Conservation (phyloP, 1,140 invertebrate species). For the Aphidius gifuensis region DNA sequence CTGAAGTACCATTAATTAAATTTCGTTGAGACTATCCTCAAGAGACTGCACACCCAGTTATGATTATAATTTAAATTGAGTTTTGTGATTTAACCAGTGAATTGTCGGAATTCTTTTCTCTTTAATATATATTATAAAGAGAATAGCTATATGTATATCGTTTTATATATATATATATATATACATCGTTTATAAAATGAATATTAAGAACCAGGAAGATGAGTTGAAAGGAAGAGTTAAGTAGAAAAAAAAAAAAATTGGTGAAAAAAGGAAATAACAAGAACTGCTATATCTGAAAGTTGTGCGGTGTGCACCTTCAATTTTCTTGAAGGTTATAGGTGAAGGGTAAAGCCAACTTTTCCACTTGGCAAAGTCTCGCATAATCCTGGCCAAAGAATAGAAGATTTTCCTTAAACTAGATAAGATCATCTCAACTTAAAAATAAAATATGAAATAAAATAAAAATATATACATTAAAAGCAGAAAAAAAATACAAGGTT, state of each 20-base stretch:
- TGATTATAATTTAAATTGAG: slow-evolving; percentile 42
- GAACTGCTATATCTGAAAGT: slow-evolving; percentile 14
- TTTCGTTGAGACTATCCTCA: slow-evolving; percentile 19
- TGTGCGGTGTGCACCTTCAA: slow-evolving; percentile 4
- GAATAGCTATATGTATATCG: no score
- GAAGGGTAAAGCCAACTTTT: slow-evolving; percentile 1
- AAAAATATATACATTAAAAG: no score
- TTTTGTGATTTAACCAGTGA: slow-evolving; percentile 29
- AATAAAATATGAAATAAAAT: not conserved
- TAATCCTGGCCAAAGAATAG: slow-evolving; percentile 14
- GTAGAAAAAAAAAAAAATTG: no score
- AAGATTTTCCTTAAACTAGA: slow-evolving; percentile 19
- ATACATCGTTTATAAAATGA: no score
- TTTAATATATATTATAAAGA: not conserved
- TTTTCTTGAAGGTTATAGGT: not conserved
- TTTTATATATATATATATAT: no score
- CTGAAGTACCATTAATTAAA: slow-evolving; percentile 35
- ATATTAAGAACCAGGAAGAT: no score
- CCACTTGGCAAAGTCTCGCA: slow-evolving; percentile 16
- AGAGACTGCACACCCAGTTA: slow-evolving; percentile 24
- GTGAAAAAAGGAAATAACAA: no score
- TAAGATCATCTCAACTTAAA: slow-evolving; percentile 4
- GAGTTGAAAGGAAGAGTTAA: no score
- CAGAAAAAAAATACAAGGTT: no score
- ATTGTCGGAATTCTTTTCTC: not conserved